Evolutionary conservation across 1,140 invertebrate genomes (phyloP), one percentile per base, ranked within the genome.

Genomic region (Psilanteris sp.): DNA sequence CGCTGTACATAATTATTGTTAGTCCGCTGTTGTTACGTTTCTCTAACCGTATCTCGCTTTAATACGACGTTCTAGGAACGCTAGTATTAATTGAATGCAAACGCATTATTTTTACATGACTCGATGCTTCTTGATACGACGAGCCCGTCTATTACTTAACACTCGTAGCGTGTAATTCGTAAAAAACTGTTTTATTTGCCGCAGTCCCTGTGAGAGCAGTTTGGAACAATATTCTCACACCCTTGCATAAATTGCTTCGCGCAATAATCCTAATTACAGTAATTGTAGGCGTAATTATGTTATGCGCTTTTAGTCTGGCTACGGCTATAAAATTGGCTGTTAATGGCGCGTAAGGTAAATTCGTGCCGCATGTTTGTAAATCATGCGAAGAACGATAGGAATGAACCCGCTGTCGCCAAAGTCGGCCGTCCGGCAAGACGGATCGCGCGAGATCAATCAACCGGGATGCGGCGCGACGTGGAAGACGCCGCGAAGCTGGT

Each of bases 401-500:
- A 67, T 52, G 66, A 41, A 15, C 32, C 36, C 46, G 59, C 59
- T 55, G 66, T 52, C 52, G 48, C 52, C 36, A 70, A 67, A 67
- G 66, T 67, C 46, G 52, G 18, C 46, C 44, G 62, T 26, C 57
- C 36, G 29, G 48, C 32, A 76, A 73, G 73, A 78, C 66, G 59
- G 59, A 77, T 76, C 59, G 68, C 55, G 57, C 27, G 44, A 50
- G 61, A 80, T 76, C 78, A 72, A 78, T 78, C 78, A 73, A 36
- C 29, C 39, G 22, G 39, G 66, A 54, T 31, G 22, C 16, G 34
- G 22, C 13, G 54, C 14, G 48, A 55, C 31, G 57, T 43, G 48
- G 29, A 67, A 41, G 39, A 54, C 43, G 39, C 55, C 50, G 39
- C 64, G 62, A 36, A 77, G 55, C 73, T 74, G 66, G 74, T 74